Conservation (phyloP, 1,140 invertebrate genomes). For the Yoshiicerus persimilis region DNA sequence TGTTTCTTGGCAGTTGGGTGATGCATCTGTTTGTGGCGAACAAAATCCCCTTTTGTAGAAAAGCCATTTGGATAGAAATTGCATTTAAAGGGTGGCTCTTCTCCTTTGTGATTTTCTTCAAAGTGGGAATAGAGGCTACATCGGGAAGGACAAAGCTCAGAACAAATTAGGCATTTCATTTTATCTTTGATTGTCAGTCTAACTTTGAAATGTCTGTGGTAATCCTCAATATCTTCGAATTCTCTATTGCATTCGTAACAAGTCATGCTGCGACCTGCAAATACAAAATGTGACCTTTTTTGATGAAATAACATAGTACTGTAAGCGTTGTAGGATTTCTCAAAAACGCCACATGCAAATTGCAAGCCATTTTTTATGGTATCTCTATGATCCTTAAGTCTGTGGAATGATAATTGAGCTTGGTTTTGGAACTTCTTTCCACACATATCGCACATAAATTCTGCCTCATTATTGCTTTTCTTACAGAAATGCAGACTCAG, state of each 20-base stretch:
- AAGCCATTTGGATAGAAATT: neutral
- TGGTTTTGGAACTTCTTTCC: neutral
- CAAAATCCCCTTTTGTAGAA: neutral
- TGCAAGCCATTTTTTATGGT: neutral
- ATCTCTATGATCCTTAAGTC: neutral
- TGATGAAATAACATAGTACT: neutral
- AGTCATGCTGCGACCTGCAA: neutral
- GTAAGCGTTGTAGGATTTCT: neutral
- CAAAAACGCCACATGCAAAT: neutral
- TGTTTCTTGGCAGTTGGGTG: neutral
- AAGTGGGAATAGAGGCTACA: neutral
- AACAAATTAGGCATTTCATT: neutral
- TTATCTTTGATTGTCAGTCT: neutral
- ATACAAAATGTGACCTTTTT: neutral
- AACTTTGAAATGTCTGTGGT: neutral
- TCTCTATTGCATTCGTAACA: slow-evolving; percentile 32
- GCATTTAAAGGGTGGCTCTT: neutral
- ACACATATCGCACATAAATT: neutral
- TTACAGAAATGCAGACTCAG: neutral
- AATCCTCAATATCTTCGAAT: neutral
- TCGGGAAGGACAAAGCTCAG: neutral
- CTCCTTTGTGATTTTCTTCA: neutral
- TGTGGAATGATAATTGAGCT: neutral
- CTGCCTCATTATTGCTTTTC: neutral
- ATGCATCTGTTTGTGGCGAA: neutral